Conservation (phyloP, 1,140 invertebrate genomes). For the Frieseomelitta varia region DNA sequence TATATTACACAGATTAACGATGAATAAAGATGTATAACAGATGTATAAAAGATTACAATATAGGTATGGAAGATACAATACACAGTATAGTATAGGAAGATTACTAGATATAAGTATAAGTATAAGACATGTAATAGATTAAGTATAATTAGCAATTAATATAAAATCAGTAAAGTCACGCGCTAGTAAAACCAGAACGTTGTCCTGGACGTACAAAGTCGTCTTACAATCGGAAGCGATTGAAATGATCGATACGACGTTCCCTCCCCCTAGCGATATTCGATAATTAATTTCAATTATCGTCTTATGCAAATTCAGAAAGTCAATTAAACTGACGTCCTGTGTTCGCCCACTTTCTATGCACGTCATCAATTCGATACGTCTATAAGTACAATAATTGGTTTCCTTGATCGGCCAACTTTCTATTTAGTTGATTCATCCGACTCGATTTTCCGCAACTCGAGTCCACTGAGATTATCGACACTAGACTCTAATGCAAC, state of each 20-base stretch:
- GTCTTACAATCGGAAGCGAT: not conserved
- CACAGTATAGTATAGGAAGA: too few species aligned
- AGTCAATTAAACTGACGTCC: not conserved
- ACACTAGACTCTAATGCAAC: not conserved
- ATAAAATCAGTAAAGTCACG: too few species aligned
- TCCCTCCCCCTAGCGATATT: not conserved
- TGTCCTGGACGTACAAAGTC: too few species aligned
- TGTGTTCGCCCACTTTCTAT: slow-evolving; percentile 25
- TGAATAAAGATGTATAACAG: too few species aligned
- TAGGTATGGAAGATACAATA: too few species aligned
- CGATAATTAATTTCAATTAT: not conserved
- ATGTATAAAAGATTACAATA: too few species aligned
- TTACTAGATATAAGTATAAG: too few species aligned
- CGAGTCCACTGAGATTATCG: not conserved
- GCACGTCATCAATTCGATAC: not conserved
- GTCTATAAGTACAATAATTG: not conserved
- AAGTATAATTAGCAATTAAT: too few species aligned
- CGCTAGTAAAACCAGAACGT: too few species aligned
- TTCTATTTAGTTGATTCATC: slow-evolving; percentile 16
- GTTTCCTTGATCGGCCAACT: not conserved
- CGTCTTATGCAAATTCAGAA: not conserved
- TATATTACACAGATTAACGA: too few species aligned
- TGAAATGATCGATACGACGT: not conserved
- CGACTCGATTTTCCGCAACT: not conserved
- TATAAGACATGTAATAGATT: too few species aligned